phyloP scores from a whole-genome alignment of 2,888 invertebrate species.

The Merodon equestris region DNA sequence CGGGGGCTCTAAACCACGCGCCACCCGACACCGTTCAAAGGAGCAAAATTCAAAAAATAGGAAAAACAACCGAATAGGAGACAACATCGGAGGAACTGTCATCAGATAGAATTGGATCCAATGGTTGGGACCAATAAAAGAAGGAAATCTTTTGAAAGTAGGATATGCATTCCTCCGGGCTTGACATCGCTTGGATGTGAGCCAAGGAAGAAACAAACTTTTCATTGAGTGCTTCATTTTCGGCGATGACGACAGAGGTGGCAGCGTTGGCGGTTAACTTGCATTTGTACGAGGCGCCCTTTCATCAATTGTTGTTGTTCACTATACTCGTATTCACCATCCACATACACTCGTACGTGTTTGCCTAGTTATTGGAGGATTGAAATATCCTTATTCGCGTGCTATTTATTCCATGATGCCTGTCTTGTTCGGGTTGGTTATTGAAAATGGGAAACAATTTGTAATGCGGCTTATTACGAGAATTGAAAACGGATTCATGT shows the following conservation, averaged over 20 bases:
- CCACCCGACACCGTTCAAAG: slow-evolving; percentile 10
- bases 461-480: slow-evolving; percentile 67
- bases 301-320: no score
- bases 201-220: slow-evolving; percentile 58
- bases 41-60: not conserved
- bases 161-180: slow-evolving; percentile 59
- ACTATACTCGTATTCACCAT: no score
- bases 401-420: not conserved
- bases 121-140: slow-evolving; percentile 43
- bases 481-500: slow-evolving; percentile 66
- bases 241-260: slow-evolving; percentile 5
- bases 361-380: slow-evolving; percentile 42
- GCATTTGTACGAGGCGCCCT: slow-evolving; percentile 37
- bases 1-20: slow-evolving; percentile 38
- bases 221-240: slow-evolving; percentile 62
- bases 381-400: slow-evolving; percentile 44
- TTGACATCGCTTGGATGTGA: slow-evolving; percentile 64
- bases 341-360: slow-evolving; percentile 23
- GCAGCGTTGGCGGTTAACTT: slow-evolving; percentile 43
- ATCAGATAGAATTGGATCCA: slow-evolving; percentile 1
- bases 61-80: slow-evolving; percentile 13
- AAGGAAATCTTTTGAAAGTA: slow-evolving; percentile 36
- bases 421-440: slow-evolving; percentile 34
- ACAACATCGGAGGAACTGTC: slow-evolving; percentile 8
- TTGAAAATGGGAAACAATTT: slow-evolving; percentile 65